Evolutionary conservation across 2,888 invertebrate genomes (phyloP).

Genomic region (Rhingia campestris): DNA sequence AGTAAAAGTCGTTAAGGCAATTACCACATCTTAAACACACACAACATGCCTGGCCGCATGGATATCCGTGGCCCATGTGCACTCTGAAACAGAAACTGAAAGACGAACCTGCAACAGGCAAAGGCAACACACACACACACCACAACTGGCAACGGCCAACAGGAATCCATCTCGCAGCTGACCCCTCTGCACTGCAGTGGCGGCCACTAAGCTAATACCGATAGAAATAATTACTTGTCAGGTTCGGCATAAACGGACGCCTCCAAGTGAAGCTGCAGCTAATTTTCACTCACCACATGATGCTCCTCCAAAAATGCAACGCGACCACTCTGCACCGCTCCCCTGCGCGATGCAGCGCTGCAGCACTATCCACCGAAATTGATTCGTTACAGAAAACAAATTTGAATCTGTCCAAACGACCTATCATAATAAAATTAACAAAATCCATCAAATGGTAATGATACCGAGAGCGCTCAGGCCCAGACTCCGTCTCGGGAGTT

Average conservation of each 20-base stretch:
- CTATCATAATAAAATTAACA: constrained; percentile 74
- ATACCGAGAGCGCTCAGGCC: constrained; percentile 40
- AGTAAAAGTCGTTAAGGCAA: constrained; percentile 74
- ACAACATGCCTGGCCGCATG: constrained; percentile 50
- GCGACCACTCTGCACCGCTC: constrained; percentile 3
- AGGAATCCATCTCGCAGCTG: constrained; percentile 60
- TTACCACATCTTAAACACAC: constrained; percentile 74
- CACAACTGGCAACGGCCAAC: constrained; percentile 9
- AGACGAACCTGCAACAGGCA: too few species aligned
- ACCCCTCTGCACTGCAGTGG: constrained; percentile 64
- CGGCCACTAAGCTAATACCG: constrained; percentile 72
- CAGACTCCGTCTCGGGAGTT: constrained; percentile 35
- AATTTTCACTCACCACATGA: constrained; percentile 75
- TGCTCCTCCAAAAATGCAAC: constrained; percentile 60
- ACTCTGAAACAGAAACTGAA: constrained; percentile 4
- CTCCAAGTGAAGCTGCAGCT: constrained; percentile 74
- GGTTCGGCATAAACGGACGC: constrained; percentile 74
- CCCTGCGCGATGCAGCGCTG: neutral
- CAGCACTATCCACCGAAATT: constrained; percentile 55
- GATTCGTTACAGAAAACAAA: constrained; percentile 75
- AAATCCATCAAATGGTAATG: constrained; percentile 74
- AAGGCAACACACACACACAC: neutral
- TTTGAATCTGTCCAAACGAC: constrained; percentile 74
- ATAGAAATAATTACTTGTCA: constrained; percentile 75
- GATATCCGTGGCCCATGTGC: neutral